A percentile compares a stretch with the other conserved stretches of the same genome.
These are phyloP conservation scores for Mycetomoellerius zeteki DNA, from an alignment of 1,140 invertebrate genomes.

Conservation along the genomic window DNA sequence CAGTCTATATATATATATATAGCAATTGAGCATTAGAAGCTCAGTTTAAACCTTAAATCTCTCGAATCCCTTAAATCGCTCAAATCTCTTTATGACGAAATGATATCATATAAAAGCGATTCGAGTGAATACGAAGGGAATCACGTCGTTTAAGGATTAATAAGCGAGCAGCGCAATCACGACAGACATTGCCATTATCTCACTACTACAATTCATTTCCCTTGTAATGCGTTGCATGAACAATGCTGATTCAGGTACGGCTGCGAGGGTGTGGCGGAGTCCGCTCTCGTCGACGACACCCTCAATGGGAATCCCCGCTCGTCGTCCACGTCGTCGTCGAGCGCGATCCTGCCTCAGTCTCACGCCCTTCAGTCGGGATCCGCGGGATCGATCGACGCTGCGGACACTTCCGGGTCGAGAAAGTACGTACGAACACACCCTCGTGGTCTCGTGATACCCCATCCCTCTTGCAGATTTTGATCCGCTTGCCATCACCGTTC, in stretches of 20 bases:
- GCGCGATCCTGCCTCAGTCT: slow-evolving; percentile 75
- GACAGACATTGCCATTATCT: slow-evolving; percentile 28
- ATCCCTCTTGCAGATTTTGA: slow-evolving; percentile 24
- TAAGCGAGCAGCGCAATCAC: neutral
- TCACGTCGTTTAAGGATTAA: slow-evolving; percentile 13
- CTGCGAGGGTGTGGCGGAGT: slow-evolving; percentile 83
- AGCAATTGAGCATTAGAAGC: neutral
- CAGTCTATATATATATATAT: too few species aligned
- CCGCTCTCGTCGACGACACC: slow-evolving; percentile 84
- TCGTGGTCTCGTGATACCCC: slow-evolving; percentile 33
- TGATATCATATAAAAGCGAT: neutral
- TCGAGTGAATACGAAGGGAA: neutral
- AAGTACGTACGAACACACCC: slow-evolving; percentile 80
- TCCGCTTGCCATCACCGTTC: slow-evolving; percentile 22
- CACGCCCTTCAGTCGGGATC: slow-evolving; percentile 69
- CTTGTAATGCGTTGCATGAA: slow-evolving; percentile 66
- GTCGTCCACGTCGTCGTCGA: slow-evolving; percentile 74
- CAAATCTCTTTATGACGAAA: slow-evolving; percentile 17
- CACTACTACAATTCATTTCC: slow-evolving; percentile 43
- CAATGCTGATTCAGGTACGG: slow-evolving; percentile 82
- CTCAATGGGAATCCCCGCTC: slow-evolving; percentile 84
- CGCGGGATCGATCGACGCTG: slow-evolving; percentile 74
- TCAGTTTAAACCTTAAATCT: neutral
- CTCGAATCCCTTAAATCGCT: neutral
- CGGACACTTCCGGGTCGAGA: slow-evolving; percentile 74